These are phyloP conservation scores for Cherax quadricarinatus DNA, from an alignment of 1,140 invertebrate species.

Conservation along the genomic window DNA sequence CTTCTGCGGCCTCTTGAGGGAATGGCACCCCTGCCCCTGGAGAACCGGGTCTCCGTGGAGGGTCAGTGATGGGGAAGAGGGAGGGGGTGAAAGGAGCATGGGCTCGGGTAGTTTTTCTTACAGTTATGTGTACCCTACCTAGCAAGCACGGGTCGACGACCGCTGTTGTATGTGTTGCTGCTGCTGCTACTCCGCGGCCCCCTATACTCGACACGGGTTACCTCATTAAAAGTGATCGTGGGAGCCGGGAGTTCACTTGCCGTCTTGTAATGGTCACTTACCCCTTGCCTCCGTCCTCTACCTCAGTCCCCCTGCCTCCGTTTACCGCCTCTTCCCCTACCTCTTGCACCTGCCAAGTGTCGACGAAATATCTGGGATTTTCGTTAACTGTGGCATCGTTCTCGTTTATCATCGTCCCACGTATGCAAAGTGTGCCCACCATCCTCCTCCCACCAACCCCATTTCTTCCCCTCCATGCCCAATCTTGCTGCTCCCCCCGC, in stretches of 20 bases:
- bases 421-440: neutral
- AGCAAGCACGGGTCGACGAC: constrained; percentile 55
- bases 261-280: neutral
- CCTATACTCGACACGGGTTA: constrained; percentile 27
- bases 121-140: constrained; percentile 57
- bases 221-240: neutral
- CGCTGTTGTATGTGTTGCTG: constrained; percentile 41
- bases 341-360: neutral
- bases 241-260: constrained; percentile 11
- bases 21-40: neutral
- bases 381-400: neutral
- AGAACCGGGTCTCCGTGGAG: constrained; percentile 53
- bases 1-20: neutral
- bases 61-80: constrained; percentile 32
- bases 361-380: neutral
- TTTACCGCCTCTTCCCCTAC: neutral
- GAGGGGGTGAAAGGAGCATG: constrained; percentile 44
- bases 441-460: neutral
- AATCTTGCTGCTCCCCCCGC: neutral
- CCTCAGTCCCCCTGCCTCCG: neutral
- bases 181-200: neutral
- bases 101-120: constrained; percentile 57
- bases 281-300: too few species aligned
- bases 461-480: neutral
- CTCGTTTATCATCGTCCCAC: neutral